Evolutionary conservation across 2,113 vertebrate species (phyloP).

Genomic region (Eptesicus fuscus): DNA sequence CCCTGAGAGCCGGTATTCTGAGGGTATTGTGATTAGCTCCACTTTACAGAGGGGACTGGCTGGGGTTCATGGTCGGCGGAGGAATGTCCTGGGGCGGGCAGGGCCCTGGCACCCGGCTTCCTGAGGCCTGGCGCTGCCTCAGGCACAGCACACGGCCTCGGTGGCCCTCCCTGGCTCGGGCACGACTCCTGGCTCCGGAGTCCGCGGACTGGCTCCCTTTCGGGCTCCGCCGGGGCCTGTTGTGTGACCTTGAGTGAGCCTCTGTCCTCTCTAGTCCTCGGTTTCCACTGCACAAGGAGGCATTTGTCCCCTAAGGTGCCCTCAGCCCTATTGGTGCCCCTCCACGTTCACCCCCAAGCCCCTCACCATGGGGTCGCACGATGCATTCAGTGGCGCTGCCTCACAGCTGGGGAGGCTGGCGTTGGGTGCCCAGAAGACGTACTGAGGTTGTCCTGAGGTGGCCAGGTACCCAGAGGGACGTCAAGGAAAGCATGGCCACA

Average conservation of each 20-base stretch:
- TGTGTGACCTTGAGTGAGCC: neutral
- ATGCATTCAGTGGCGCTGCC: conserved; percentile 64
- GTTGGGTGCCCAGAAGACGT: conserved; percentile 82
- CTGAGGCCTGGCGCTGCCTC: no score
- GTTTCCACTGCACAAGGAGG: neutral
- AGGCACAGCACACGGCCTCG: neutral
- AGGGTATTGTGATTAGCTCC: neutral
- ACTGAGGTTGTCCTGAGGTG: conserved; percentile 88
- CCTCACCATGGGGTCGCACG: conserved; percentile 85
- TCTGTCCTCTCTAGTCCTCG: neutral
- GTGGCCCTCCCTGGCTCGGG: neutral
- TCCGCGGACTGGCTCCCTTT: neutral
- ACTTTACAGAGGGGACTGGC: neutral
- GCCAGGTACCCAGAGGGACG: conserved; percentile 83
- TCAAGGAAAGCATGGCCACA: conserved; percentile 44
- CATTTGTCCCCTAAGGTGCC: neutral
- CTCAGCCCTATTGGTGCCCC: neutral
- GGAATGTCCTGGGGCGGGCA: neutral
- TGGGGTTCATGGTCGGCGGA: neutral
- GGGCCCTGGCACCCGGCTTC: neutral
- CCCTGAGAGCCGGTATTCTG: neutral
- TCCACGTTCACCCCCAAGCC: accelerated
- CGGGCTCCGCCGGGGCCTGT: neutral
- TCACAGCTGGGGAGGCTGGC: conserved; percentile 59
- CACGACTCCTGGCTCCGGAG: neutral